Percentiles rank a stretch among this genome's conserved stretches.
Conservation (phyloP, 2,113 vertebrate genomes). For the Pycnonotus jocosus region DNA sequence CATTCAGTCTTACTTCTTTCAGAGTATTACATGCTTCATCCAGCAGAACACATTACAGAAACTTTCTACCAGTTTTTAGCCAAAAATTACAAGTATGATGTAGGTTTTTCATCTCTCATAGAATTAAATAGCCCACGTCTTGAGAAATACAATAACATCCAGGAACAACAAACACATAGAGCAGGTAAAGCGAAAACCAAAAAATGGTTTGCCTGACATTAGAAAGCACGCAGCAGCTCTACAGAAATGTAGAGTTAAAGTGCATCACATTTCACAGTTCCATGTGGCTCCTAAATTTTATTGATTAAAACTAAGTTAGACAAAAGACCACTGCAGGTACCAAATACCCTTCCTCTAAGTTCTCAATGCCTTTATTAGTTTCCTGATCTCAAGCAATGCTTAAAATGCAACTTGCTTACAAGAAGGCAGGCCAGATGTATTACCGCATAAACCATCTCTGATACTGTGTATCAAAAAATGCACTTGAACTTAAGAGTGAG, state of each 20-base stretch:
- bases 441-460: neutral
- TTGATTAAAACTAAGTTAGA: neutral
- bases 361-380: neutral
- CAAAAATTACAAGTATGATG: neutral
- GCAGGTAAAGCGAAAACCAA: neutral
- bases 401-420: neutral
- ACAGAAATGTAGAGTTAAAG: neutral
- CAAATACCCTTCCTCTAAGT: neutral
- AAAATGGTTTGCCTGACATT: neutral
- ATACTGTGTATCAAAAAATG: neutral
- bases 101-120: neutral
- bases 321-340: neutral
- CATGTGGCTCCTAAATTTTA: neutral
- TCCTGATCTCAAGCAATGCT: neutral
- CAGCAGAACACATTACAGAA: neutral
- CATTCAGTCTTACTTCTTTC: neutral
- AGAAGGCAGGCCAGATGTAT: rapidly evolving
- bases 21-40: neutral
- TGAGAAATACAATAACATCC: neutral
- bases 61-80: neutral
- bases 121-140: neutral
- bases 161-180: neutral
- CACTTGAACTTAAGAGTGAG: neutral
- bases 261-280: neutral
- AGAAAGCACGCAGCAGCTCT: neutral